These are phyloP conservation scores for Ctenopoma kingsleyae DNA, from an alignment of 2,797 vertebrate species.

Conservation along the genomic window DNA sequence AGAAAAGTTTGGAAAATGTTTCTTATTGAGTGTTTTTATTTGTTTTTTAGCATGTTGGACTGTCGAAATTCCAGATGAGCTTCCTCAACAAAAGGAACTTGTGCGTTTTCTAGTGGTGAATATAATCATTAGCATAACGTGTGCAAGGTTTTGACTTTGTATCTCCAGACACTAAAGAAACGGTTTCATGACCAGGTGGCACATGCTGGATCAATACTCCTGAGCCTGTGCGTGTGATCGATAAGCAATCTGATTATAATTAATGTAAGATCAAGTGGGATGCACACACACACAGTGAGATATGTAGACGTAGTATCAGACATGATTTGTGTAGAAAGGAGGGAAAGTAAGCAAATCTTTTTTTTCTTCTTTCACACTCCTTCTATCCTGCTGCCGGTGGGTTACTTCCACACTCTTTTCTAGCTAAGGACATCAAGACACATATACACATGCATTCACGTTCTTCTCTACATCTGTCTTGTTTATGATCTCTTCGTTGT, in stretches of 20 bases:
- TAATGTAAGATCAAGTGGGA: slow-evolving; percentile 59
- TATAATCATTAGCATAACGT: slow-evolving; percentile 11
- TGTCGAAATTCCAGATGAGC: background rate
- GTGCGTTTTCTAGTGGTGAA: background rate
- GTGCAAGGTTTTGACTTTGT: background rate
- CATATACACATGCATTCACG: background rate
- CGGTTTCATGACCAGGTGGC: slow-evolving; percentile 50
- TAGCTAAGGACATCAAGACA: background rate
- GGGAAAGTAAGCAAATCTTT: slow-evolving; percentile 8
- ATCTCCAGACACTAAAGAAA: slow-evolving; percentile 31
- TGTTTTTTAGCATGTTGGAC: background rate
- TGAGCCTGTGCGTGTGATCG: slow-evolving; percentile 52
- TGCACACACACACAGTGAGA: slow-evolving; percentile 8
- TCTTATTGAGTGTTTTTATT: background rate
- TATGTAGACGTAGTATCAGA: slow-evolving; percentile 23
- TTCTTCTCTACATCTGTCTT: background rate
- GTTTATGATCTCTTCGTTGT: slow-evolving; percentile 2
- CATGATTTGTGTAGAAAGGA: slow-evolving; percentile 26
- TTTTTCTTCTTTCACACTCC: background rate
- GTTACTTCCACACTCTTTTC: background rate
- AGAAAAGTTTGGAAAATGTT: background rate
- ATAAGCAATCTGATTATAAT: slow-evolving; percentile 77
- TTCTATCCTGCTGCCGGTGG: slow-evolving; percentile 1
- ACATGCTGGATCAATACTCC: slow-evolving; percentile 58
- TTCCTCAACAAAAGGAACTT: background rate